These are phyloP conservation scores for Antheraea mylitta DNA, from an alignment of 1,140 invertebrate species.

Conservation along the genomic window DNA sequence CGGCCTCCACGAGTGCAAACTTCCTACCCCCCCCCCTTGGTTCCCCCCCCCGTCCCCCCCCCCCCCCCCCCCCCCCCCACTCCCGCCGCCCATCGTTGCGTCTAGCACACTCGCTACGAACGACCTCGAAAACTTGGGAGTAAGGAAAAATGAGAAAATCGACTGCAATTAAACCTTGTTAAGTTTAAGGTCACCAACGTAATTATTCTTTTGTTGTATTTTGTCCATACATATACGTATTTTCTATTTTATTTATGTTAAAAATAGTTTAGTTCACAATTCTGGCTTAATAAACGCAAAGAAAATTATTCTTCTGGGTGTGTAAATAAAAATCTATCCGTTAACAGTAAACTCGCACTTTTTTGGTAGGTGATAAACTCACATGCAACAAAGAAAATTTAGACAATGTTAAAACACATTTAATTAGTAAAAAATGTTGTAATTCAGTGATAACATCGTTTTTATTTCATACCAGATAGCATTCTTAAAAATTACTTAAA, in stretches of 20 bases:
- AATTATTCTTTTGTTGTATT: background rate
- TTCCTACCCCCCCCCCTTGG: constrained; percentile 35
- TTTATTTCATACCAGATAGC: background rate
- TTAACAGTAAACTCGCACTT: no score
- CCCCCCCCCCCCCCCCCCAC: constrained; percentile 19
- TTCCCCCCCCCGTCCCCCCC: constrained; percentile 13
- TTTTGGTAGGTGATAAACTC: no score
- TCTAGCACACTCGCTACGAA: constrained; percentile 40
- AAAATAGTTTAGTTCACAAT: background rate
- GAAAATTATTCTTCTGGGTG: no score
- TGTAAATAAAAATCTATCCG: no score
- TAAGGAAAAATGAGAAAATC: constrained; percentile 15
- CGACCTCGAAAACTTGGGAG: constrained; percentile 55
- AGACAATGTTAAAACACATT: no score
- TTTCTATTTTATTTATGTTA: background rate
- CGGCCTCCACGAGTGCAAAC: constrained; percentile 41
- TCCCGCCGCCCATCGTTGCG: constrained; percentile 29
- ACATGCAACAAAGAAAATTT: no score
- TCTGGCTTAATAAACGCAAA: no score
- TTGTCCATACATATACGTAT: background rate
- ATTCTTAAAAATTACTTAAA: background rate
- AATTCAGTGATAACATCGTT: no score
- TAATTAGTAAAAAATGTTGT: no score
- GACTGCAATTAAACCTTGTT: constrained; percentile 10
- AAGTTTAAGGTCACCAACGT: constrained; percentile 6